Conservation (phyloP, 2,113 vertebrate genomes). For the Antennarius striatus region DNA sequence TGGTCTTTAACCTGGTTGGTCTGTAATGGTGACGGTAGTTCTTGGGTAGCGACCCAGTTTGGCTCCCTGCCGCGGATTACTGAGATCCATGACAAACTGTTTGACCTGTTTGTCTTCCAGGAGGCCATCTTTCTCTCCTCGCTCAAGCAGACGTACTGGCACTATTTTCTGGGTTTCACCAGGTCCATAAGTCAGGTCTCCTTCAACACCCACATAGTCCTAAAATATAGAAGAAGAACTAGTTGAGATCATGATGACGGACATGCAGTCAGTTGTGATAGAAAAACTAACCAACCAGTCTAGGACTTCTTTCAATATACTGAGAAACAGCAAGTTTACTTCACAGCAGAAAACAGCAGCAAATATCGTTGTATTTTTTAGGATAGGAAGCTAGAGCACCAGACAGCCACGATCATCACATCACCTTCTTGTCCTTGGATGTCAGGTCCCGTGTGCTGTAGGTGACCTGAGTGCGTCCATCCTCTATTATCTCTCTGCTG, state of each 20-base stretch:
- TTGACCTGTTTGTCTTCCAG: conserved; percentile 84
- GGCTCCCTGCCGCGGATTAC: conserved; percentile 87
- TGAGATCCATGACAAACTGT: conserved; percentile 90
- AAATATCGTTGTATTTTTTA: too few relatives aligned
- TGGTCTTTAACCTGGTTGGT: conserved; percentile 77
- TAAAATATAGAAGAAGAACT: conserved; percentile 53
- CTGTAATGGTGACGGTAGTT: conserved; percentile 87
- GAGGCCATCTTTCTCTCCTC: conserved; percentile 84
- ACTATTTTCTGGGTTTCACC: conserved; percentile 90
- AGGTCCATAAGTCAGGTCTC: conserved; percentile 84
- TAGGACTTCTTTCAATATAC: too few relatives aligned
- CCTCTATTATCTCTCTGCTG: conserved; percentile 86
- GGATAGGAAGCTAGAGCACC: too few relatives aligned
- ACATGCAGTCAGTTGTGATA: too few relatives aligned
- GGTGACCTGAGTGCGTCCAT: conserved; percentile 88
- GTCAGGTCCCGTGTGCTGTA: conserved; percentile 90
- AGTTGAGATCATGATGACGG: neutral
- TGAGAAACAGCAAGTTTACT: too few relatives aligned
- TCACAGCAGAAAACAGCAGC: too few relatives aligned
- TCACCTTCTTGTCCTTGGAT: conserved; percentile 88
- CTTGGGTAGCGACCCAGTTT: conserved; percentile 89
- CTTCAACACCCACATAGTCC: conserved; percentile 89
- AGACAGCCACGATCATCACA: conserved; percentile 10
- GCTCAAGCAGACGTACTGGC: conserved; percentile 88
- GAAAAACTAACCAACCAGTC: too few relatives aligned